Evolutionary conservation across 2,888 invertebrate genomes (phyloP).

Genomic region (Chaitophorus viminalis): DNA sequence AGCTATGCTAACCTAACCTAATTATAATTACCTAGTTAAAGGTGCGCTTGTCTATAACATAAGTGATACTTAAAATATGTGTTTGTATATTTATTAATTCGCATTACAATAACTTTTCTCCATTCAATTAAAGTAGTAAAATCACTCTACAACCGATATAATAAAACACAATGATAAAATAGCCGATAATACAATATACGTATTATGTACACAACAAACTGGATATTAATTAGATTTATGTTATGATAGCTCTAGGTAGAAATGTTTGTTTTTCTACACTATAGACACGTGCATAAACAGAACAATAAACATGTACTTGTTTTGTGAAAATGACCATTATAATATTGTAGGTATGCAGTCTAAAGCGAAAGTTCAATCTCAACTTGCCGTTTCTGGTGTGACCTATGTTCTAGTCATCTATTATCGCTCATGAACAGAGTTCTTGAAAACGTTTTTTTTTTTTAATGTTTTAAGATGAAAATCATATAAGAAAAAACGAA

Average conservation of each 20-base stretch:
- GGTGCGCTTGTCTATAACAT: background rate
- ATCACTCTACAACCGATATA: background rate
- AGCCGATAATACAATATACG: background rate
- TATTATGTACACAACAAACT: background rate
- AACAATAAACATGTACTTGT: slow-evolving; percentile 37
- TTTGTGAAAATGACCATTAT: slow-evolving; percentile 13
- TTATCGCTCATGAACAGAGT: background rate
- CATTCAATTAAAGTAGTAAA: background rate
- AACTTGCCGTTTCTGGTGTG: slow-evolving; percentile 51
- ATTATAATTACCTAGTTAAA: background rate
- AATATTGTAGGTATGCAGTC: no score
- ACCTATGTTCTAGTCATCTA: slow-evolving; percentile 8
- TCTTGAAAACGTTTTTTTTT: no score
- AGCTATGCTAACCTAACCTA: background rate
- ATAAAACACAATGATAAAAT: background rate
- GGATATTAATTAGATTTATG: background rate
- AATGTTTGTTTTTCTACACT: slow-evolving; percentile 12
- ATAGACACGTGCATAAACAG: background rate
- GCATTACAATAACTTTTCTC: background rate
- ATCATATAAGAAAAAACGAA: background rate
- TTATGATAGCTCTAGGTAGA: background rate
- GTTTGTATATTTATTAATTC: background rate
- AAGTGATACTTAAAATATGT: background rate
- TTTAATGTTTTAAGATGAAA: background rate
- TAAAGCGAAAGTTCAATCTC: slow-evolving; percentile 55